These are phyloP conservation scores for Orthosia cruda DNA, from an alignment of 2,888 invertebrate species.

Conservation along the genomic window DNA sequence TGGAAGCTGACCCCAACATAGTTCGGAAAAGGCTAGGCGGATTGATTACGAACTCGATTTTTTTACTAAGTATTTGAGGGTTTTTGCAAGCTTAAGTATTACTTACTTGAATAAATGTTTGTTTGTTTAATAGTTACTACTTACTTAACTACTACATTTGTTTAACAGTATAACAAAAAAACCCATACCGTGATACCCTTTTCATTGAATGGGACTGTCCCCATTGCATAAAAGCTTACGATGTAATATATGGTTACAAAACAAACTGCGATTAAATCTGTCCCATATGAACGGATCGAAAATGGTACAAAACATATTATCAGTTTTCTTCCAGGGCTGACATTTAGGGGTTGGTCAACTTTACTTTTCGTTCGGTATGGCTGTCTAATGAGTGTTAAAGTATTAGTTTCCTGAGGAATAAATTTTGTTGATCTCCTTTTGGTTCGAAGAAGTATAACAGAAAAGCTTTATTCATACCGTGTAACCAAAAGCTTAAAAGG, in stretches of 20 bases:
- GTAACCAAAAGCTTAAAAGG: too few relatives aligned
- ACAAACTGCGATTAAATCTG: conserved; percentile 53
- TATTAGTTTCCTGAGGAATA: too few relatives aligned
- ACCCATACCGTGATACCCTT: fast-evolving
- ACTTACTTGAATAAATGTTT: background rate
- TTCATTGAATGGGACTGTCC: too few relatives aligned
- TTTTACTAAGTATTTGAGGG: background rate
- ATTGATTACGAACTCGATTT: background rate
- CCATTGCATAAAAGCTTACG: background rate
- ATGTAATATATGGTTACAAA: conserved; percentile 54
- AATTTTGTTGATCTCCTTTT: too few relatives aligned
- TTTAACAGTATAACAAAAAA: too few relatives aligned
- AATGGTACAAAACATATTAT: conserved; percentile 65
- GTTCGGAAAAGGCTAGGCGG: too few relatives aligned
- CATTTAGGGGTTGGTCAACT: conserved; percentile 4
- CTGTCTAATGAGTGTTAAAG: too few relatives aligned
- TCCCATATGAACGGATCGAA: conserved; percentile 59
- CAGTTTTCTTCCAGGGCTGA: conserved; percentile 58
- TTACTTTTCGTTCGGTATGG: background rate
- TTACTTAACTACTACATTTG: too few relatives aligned
- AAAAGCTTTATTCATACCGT: too few relatives aligned
- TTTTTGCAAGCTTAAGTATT: background rate
- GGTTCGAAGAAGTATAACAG: too few relatives aligned
- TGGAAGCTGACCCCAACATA: too few relatives aligned
- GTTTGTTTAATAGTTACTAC: background rate